phyloP scores from a whole-genome alignment of 2,888 invertebrate genomes.

The Leucozona laternaria region DNA sequence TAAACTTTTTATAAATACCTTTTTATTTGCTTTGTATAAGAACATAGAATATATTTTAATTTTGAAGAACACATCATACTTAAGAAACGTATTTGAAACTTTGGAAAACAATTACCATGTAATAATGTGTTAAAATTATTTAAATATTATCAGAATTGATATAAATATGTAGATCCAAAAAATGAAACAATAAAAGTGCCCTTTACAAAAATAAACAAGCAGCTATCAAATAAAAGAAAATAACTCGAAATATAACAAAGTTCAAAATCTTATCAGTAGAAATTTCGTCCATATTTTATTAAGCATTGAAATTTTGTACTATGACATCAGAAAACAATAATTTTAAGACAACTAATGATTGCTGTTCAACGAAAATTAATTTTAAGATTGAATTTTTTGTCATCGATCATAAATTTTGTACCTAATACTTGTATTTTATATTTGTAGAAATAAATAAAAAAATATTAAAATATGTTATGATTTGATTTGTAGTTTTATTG shows the following conservation, averaged over 20 bases:
- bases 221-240: neutral
- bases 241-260: constrained; percentile 14
- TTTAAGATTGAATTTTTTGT: constrained; percentile 14
- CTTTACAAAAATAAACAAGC: neutral
- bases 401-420: constrained; percentile 7
- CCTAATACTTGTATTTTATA: neutral
- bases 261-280: constrained; percentile 47
- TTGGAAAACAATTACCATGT: neutral
- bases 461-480: neutral
- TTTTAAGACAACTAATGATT: neutral
- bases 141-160: neutral
- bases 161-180: neutral
- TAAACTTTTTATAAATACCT: neutral
- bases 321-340: neutral
- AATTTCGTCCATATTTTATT: constrained; percentile 44
- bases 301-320: constrained; percentile 16
- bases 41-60: neutral
- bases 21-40: neutral
- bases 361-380: constrained; percentile 7
- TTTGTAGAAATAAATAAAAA: neutral
- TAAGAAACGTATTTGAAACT: neutral
- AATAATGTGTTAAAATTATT: neutral
- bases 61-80: neutral
- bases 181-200: constrained; percentile 3
- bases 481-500: neutral